Base-by-base conservation (phyloP, 2,797 vertebrate genomes). In the Coregonus ussuriensis region DNA sequence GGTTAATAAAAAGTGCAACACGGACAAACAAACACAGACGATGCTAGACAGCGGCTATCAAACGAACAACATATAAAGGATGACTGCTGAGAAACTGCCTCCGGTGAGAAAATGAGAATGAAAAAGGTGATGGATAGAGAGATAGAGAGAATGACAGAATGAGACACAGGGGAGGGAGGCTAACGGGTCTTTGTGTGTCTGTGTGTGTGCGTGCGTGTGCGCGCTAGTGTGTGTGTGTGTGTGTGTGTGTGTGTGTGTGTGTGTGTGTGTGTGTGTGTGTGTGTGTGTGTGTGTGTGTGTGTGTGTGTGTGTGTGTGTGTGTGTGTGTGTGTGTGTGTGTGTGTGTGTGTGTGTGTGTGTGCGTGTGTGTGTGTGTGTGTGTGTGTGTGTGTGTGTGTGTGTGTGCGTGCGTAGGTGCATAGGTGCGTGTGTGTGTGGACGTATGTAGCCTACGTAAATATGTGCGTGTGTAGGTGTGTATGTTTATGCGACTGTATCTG, bases 71-170 rank as follows among this genome's bases (percentile, higher is more conserved):
- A 7, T 72, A 6, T 78, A 72, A 76, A 88, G 85, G 84, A 89
- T 82, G 86, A 89, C 84, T 86, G 89, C 86, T 81, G 86, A 84
- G 85, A 86, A 84, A 79, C 79, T 70, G 83, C 85, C 91, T 88
- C 81, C 82, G 83, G 85, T 90, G 83, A 83, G 79, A 79, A 79
- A 66, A 81, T 31, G 52, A 74, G 82, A 89, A 77, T 77, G 85
- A 84, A 84, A 78, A 83, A 79, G 54, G 69, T 74, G 72, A 77
- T 72, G 80, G 84, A 81, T 81, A 65, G 87, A 54, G 35, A 37
- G 25, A 63, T 35, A 84, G 84, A 86, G 84, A 85, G 84, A 86
- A 90, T 88, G 89, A 90, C 91, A 90, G 85, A 85, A 87, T 84
- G 85, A 88, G 87, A 88, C 86, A 83, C 78, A 6, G 35, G 83